Evolutionary conservation across 1,140 invertebrate species (phyloP).

Genomic region (Heliconius congener): DNA sequence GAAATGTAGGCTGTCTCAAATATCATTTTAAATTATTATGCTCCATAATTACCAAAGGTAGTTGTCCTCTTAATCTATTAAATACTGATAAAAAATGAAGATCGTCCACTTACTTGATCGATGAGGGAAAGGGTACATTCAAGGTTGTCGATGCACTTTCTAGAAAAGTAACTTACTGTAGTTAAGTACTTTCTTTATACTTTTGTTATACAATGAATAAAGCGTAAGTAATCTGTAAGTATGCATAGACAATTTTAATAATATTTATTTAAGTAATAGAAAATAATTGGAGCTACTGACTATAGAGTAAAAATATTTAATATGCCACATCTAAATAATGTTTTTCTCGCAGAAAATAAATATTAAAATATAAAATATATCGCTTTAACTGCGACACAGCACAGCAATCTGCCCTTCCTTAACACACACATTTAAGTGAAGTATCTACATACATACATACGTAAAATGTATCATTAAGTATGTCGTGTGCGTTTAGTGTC

Average conservation of each 20-base stretch:
- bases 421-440: conserved; percentile 42
- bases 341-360: neutral
- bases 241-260: neutral
- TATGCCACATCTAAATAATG: neutral
- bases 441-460: conserved; percentile 32
- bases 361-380: neutral
- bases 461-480: conserved; percentile 2
- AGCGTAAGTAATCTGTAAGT: neutral
- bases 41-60: conserved; percentile 52
- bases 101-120: conserved; percentile 64
- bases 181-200: conserved; percentile 69
- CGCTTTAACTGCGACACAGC: conserved; percentile 35
- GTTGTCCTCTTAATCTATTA: conserved; percentile 65
- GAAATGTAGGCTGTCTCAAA: neutral
- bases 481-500: conserved; percentile 53
- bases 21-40: neutral
- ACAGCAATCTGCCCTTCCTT: conserved; percentile 54
- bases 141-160: conserved; percentile 78
- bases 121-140: conserved; percentile 76
- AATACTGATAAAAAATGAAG: conserved; percentile 68
- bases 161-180: conserved; percentile 61
- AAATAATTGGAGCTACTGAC: neutral
- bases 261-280: neutral
- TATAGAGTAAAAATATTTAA: neutral
- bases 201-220: conserved; percentile 33